A percentile compares a stretch with the other conserved stretches of the same genome.
Evolutionary conservation across 2,113 vertebrate genomes (phyloP).

Genomic region (Columba janthina): DNA sequence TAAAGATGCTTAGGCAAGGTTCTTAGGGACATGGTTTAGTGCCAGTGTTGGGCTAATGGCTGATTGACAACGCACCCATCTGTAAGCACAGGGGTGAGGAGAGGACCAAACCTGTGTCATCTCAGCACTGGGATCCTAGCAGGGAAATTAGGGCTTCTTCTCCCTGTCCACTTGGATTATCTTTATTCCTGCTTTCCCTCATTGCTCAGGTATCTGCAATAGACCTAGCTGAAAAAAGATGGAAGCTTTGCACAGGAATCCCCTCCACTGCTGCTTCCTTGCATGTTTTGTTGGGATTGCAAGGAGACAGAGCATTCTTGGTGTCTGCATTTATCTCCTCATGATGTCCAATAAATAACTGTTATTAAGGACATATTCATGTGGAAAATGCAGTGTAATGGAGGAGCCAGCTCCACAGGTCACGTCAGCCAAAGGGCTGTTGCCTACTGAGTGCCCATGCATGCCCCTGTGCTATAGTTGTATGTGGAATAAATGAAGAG

Average conservation of each 20-base stretch:
- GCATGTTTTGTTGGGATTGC: not conserved
- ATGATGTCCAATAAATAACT: not conserved
- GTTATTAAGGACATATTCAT: not conserved
- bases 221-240: too few species aligned
- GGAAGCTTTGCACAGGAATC: not conserved
- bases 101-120: not conserved
- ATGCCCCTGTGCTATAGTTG: not conserved
- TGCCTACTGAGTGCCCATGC: not conserved
- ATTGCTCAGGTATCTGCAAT: not conserved
- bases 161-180: not conserved
- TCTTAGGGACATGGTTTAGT: too few species aligned
- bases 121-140: not conserved
- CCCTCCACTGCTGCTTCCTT: not conserved
- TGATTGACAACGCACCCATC: rapidly evolving
- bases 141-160: not conserved
- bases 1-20: too few species aligned
- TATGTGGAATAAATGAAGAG: not conserved
- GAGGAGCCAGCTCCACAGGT: not conserved
- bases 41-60: too few species aligned
- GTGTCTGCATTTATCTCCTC: not conserved
- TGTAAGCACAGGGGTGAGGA: not conserved
- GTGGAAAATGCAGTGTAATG: not conserved
- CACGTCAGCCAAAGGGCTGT: not conserved
- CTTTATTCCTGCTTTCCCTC: not conserved
- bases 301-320: not conserved